Base-by-base conservation (phyloP, 37 sponge, comb jelly and placozoan genomes). In the Dysidea cf. avara region DNA sequence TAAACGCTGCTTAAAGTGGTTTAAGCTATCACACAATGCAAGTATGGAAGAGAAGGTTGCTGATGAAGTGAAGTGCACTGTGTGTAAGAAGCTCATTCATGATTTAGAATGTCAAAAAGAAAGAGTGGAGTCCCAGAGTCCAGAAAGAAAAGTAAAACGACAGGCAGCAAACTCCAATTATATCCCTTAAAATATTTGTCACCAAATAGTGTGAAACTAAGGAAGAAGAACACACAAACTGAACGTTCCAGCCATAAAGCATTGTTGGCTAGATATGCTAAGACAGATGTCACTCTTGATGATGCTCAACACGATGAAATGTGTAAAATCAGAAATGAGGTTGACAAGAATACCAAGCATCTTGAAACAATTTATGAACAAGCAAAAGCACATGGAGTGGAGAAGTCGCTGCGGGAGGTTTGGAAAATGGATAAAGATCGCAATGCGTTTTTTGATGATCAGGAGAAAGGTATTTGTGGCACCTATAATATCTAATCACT, bases 281-380 rank as follows among this genome's bases (percentile, higher is more conserved):
- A 70, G 9, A 58, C 50, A 56, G 66, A 64, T 51, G 39, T 61
- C 7, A 62, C 56, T 40, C 55, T 76, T 31, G 51, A 21, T 50
- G 66, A 76, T 21, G 66, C 62, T 51, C 66, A 64, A 54, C 77
- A 76, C 53, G 77, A 76, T 39, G 53, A 76, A 50, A 62, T 63
- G 77, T 62, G 66, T 38, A 29, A 29, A 34, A 22, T 76, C 6
- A 36, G 51, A 7, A 66, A 76, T 4, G 20, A 64, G 31, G 55
- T 76, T 3, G 5, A 37, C 20, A n/a, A 76, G 47, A 12, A 28
- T 58, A 35, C 65, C 20, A 24, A 38, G 24, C 61, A 73, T 47
- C 61, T 73, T 21, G 74, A 73, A 73, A 60, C 74, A 4, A 12
- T 31, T 26, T 59, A 60, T 5, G 39, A 18, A 35, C 57, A 71